Base-by-base conservation (phyloP, 2,113 vertebrate genomes). In the Perccottus glenii region DNA sequence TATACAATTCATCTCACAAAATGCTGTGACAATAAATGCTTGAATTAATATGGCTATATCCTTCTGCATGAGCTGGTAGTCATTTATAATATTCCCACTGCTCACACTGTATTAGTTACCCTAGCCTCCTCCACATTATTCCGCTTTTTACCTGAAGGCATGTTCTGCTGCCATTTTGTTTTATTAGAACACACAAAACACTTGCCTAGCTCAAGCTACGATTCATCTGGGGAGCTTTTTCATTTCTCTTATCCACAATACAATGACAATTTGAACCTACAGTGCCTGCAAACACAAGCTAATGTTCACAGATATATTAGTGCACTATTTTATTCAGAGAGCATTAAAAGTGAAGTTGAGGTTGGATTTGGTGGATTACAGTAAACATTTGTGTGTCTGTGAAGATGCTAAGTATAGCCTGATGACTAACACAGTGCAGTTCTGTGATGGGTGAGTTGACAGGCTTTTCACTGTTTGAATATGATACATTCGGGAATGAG, bases 1-100 rank as follows among this genome's bases (percentile, higher is more conserved):
- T 79, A 91, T 92, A 91, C 70, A 85, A 90, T 88, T 84, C 90
- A 86, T 89, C 81, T 93, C 86, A 85, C 83, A 83, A 61, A 89
- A 86, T 92, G 89, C 86, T 91, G 92, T 90, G 86, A 88, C 68
- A 89, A 86, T 90, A 75, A 92, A 85, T 60, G 51, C 63, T 72
- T 50, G 53, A 61, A 67, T 84, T 78, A 80, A 81, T 72, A 68
- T 75, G n/a, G n/a, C 45, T 66, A 14, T 58, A 49, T 51, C 14
- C 47, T 53, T 78, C 11, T 75, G 47, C 76, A 81, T 46, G 33
- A 74, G 67, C 66, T 48, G 55, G 11, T 62, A 70, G 59, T 65
- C 70, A 72, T 77, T 78, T 49, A 52, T 14, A 70, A 48, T 58
- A 51, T 47, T 60, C 64, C 36, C 49, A 70, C 35, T n/a, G 43